Percentiles rank a stretch among this genome's conserved stretches.
These are phyloP conservation scores for Ascidia mentula DNA, from an alignment of 23 tunicate genomes.

Conservation along the genomic window DNA sequence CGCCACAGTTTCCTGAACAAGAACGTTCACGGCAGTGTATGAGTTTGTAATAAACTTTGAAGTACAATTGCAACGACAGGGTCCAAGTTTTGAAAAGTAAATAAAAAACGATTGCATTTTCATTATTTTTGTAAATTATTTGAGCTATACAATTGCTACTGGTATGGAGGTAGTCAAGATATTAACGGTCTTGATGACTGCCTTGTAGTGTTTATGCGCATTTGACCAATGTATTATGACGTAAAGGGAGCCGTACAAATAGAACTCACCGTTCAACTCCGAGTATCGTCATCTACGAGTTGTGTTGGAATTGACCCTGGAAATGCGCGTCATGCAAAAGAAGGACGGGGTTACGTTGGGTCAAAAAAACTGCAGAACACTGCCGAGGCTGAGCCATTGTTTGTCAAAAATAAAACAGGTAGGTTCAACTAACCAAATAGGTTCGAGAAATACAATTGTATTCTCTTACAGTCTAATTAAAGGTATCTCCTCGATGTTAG, in stretches of 20 bases:
- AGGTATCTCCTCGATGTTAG: too few species aligned
- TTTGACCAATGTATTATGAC: not conserved
- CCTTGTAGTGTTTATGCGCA: not conserved
- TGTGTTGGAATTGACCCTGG: not conserved
- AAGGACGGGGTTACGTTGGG: too few species aligned
- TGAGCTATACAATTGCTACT: not conserved
- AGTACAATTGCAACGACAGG: too few species aligned
- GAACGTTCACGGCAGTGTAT: not conserved
- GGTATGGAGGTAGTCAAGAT: not conserved
- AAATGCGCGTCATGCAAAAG: not conserved
- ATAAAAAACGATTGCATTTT: not conserved
- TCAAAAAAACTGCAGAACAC: too few species aligned
- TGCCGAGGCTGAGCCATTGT: too few species aligned
- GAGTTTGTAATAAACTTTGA: not conserved
- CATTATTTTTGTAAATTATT: not conserved
- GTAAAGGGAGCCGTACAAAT: not conserved
- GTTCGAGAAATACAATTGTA: too few species aligned
- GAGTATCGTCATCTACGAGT: not conserved
- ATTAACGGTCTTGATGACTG: not conserved
- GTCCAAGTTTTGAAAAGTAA: not conserved
- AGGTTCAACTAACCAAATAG: too few species aligned
- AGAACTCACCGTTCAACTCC: not conserved
- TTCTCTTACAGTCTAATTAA: too few species aligned
- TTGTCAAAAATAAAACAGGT: too few species aligned
- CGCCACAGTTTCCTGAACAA: not conserved